Base-by-base conservation (phyloP, 2,797 vertebrate genomes). In the Aselliscus stoliczkanus region DNA sequence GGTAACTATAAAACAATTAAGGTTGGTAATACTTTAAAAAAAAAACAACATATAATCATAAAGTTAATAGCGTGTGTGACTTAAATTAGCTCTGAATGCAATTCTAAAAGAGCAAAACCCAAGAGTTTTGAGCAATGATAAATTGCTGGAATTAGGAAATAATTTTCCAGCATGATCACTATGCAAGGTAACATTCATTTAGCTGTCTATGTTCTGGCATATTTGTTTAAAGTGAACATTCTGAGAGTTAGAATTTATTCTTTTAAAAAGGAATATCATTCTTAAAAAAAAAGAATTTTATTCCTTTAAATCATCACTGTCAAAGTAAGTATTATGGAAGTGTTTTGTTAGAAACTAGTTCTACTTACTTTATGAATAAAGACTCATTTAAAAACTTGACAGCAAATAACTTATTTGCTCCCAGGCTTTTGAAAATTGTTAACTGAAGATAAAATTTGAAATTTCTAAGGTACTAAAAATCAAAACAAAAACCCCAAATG, bases 131-230 rank as follows among this genome's bases (percentile, higher is more conserved):
- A 90, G 93, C 96, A 97, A 86, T 65, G 90, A 94, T 81, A 93
- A 88, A 56, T 4, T 82, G 88, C 95, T 96, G 94, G 90, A 97
- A 79, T 76, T 92, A 90, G 91, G 73, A 95, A 94, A 80, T 69
- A 94, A 52, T 50, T 80, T 97, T 94, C 90, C 93, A 88, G 92
- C 90, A 84, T 34, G 84, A 83, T 93, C 86, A 77, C 88, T 91
- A 96, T 18, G 86, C 60, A 96, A 80, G 75, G 88, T 92, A 96
- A 97, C 97, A 97, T 97, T 97, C 97, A 97, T 95, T 97, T 89
- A 97, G 97, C 97, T 97, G 97, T 97, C 97, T 97, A 97, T 88
- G 83, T 96, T 97, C 97, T 96, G 96, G 90, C 89, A 93, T 97
- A 95, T 93, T 87, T 97, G 95, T 95, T 96, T 96, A 96, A 95